Conservation (phyloP, 2,113 vertebrate genomes). For the Erythrocebus patas region DNA sequence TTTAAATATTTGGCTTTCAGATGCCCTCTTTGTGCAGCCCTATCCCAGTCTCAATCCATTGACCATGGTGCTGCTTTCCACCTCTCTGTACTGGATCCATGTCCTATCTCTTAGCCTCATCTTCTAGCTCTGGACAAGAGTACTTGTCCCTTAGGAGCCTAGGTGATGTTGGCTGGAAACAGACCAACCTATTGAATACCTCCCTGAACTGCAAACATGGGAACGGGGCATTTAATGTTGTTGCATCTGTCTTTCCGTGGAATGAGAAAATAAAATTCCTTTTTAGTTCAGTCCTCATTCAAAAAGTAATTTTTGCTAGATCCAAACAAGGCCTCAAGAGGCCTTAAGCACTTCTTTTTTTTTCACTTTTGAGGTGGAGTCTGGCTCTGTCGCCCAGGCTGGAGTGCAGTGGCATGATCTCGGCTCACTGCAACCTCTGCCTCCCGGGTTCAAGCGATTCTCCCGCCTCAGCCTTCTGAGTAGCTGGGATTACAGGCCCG, state of each 20-base stretch:
- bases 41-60: neutral
- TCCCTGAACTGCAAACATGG: neutral
- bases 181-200: neutral
- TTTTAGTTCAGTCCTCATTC: neutral
- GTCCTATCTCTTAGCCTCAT: neutral
- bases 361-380: neutral
- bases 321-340: neutral
- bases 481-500: too few species aligned
- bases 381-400: too few species aligned
- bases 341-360: neutral
- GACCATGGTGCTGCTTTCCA: neutral
- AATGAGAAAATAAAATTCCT: neutral
- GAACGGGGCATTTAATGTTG: neutral
- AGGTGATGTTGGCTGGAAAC: neutral
- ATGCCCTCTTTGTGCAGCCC: neutral
- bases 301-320: slow-evolving; percentile 8
- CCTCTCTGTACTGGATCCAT: neutral
- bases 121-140: neutral
- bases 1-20: slow-evolving; percentile 53
- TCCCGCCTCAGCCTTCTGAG: too few species aligned
- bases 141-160: neutral
- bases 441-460: too few species aligned
- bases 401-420: too few species aligned
- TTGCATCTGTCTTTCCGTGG: neutral
- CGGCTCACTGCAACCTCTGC: too few species aligned